Evolutionary conservation across 2,888 invertebrate genomes (phyloP).

Genomic region (Callimorpha dominula): DNA sequence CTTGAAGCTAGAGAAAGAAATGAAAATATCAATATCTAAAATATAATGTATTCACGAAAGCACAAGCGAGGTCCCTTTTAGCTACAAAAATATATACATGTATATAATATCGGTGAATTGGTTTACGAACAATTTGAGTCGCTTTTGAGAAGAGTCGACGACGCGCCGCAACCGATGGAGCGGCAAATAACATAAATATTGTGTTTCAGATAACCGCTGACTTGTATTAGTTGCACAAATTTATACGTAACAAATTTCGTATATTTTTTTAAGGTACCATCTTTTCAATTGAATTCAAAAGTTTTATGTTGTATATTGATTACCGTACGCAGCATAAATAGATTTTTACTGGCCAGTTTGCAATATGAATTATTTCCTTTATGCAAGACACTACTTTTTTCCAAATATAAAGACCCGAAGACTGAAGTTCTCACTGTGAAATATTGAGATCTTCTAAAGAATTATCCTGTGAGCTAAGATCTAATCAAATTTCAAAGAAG

Average conservation of each 20-base stretch:
- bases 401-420: not conserved
- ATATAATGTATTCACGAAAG: conserved; percentile 8
- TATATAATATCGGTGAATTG: conserved; percentile 35
- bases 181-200: conserved; percentile 53
- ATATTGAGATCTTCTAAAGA: not conserved
- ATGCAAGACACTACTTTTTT: not conserved
- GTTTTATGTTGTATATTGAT: not conserved
- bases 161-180: conserved; percentile 44
- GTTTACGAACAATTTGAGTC: conserved; percentile 58
- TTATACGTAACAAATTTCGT: not conserved
- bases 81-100: conserved; percentile 24
- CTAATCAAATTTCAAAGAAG: not conserved
- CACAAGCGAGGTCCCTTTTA: conserved; percentile 19
- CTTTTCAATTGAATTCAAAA: not conserved
- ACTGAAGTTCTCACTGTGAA: not conserved
- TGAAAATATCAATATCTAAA: conserved; percentile 7
- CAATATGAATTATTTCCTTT: not conserved
- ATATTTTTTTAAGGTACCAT: not conserved
- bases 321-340: not conserved
- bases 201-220: conserved; percentile 23
- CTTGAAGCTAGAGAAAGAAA: not conserved
- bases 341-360: not conserved
- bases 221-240: conserved; percentile 8
- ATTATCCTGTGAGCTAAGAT: not conserved
- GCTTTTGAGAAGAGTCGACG: conserved; percentile 49